Percentiles rank a stretch among this genome's conserved stretches.
Evolutionary conservation across 2,113 vertebrate species (phyloP).

Genomic region (Tenebrosternarchus preto): DNA sequence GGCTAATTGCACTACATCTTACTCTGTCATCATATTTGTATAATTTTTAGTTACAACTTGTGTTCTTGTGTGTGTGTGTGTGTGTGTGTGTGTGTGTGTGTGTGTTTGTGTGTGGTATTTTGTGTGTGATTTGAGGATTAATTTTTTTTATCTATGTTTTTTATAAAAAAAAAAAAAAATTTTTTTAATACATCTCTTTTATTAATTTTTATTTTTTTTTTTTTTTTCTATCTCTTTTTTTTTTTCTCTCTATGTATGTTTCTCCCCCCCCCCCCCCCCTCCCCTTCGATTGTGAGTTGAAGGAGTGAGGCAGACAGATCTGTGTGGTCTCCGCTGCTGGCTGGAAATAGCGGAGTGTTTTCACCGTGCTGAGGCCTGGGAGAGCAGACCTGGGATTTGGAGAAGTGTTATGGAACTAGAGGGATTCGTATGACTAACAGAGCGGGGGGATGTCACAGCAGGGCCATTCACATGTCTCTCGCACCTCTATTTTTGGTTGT

Average conservation of each 20-base stretch:
- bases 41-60: too few species aligned
- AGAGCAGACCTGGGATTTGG: conserved; percentile 47
- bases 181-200: too few species aligned
- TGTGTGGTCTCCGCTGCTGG: conserved; percentile 45
- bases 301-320: conserved; percentile 3
- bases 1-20: too few species aligned
- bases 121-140: too few species aligned
- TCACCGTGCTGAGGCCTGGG: conserved; percentile 38
- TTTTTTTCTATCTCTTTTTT: too few species aligned
- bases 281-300: neutral
- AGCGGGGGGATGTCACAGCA: conserved; percentile 43
- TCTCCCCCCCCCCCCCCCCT: neutral
- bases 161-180: too few species aligned
- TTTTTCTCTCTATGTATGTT: neutral
- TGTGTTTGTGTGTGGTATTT: too few species aligned
- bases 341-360: conserved; percentile 55
- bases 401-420: conserved; percentile 51
- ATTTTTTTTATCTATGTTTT: too few species aligned
- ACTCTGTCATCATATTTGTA: too few species aligned
- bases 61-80: too few species aligned
- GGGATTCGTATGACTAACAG: conserved; percentile 49
- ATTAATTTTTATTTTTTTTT: too few species aligned
- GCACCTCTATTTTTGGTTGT: conserved; percentile 51
- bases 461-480: conserved; percentile 39
- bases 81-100: too few species aligned